Evolutionary conservation across 1,140 invertebrate species (phyloP), one percentile per base, ranked within the genome.

Genomic region (Papilio aristodemus): DNA sequence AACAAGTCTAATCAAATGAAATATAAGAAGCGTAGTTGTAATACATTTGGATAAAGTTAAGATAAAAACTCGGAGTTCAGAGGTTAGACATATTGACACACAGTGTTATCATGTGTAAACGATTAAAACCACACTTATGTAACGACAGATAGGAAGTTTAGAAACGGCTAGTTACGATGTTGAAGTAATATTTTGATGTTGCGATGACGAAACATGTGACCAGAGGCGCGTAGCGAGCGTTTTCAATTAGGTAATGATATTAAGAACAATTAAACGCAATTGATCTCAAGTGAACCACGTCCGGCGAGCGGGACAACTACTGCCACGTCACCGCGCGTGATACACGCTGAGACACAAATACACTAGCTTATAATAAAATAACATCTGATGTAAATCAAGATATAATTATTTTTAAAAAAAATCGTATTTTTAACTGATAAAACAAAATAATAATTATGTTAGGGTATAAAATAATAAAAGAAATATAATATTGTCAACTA

Each of bases 181-280:
- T 6, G 7, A 59, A 13, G 14, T 27, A 32, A 32, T 32, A 9
- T 54, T 54, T 19, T 0, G 46, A 22, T 17, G 8, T 54, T 54
- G 22, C 22, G 39, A 25, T 63, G 54, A 69, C 32, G 38, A 43
- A 72, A 43, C 13, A 64, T 54, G 71, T 13, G 59, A 71, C 66
- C 66, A 68, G 76, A 43, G 19, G 46, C 19, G 43, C 62, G 60
- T 59, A 57, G 38, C 41, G 27, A 71, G 63, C 69, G 63, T 63
- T 71, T 70, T 46, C 72, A 79, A 87, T 83, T 81, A 84, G 77
- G 81, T 87, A 85, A 89, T 90, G 87, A 89, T 84, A 89, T 86
- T 75, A 85, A 74, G 79, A 77, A 78, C 85, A 83, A 91, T 91
- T 86, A 89, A 82, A 77, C 78, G 82, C 85, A 91, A 91, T 91